Conservation (phyloP, 1,140 invertebrate genomes). For the Drosophila virilis region DNA sequence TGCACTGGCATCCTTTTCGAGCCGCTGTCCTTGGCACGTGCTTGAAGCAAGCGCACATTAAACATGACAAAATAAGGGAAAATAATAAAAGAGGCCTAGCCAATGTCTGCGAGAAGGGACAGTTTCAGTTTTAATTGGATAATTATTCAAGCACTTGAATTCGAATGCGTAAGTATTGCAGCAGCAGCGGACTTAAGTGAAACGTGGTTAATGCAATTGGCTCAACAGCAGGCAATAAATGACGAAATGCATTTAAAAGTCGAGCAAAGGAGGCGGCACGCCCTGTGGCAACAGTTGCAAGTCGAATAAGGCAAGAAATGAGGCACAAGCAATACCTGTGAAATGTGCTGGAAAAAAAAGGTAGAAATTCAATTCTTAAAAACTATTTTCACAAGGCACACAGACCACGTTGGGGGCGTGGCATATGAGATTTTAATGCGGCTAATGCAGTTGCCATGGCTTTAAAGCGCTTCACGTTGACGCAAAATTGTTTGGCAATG, state of each 20-base stretch:
- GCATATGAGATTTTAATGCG: constrained; percentile 20
- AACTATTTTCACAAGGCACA: not conserved
- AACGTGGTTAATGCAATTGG: constrained; percentile 31
- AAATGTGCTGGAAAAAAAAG: constrained; percentile 2
- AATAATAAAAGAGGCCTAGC: constrained; percentile 7
- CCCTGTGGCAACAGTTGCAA: constrained; percentile 5
- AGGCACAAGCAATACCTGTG: not conserved
- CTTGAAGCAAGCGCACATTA: constrained; percentile 18
- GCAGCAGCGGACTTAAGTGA: constrained; percentile 2
- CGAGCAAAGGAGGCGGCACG: not conserved
- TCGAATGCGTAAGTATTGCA: constrained; percentile 40
- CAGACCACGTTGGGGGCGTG: constrained; percentile 6
- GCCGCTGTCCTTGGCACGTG: constrained; percentile 44
- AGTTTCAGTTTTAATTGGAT: constrained; percentile 75
- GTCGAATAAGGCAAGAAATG: not conserved
- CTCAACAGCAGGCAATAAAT: constrained; percentile 18
- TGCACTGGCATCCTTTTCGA: constrained; percentile 25
- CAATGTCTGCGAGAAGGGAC: constrained; percentile 28
- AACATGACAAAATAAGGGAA: not conserved
- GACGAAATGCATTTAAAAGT: constrained; percentile 27
- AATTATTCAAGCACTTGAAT: constrained; percentile 75
- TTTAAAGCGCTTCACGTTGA: constrained; percentile 20
- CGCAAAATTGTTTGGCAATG: constrained; percentile 60
- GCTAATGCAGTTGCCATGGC: constrained; percentile 11
- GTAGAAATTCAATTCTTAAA: not conserved